These are phyloP conservation scores for Aphaenogaster floridana DNA, from an alignment of 1,140 invertebrate species.

Conservation along the genomic window DNA sequence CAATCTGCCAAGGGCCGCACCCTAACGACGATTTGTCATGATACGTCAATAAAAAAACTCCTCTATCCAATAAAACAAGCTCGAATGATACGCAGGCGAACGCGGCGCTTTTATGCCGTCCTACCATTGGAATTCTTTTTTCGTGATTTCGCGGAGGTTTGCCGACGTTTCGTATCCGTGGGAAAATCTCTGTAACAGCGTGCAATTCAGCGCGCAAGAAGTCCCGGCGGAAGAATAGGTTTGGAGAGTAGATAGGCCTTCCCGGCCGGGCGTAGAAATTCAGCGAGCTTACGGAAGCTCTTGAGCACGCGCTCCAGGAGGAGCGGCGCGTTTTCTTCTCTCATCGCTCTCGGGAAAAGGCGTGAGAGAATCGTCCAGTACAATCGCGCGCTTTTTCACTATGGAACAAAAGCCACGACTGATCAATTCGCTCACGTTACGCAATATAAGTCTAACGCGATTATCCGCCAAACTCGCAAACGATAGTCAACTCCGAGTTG, in stretches of 20 bases:
- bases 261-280: slow-evolving; percentile 68
- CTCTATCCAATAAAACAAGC: neutral
- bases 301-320: slow-evolving; percentile 74
- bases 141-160: neutral
- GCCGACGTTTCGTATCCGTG: slow-evolving; percentile 57
- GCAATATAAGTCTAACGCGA: neutral
- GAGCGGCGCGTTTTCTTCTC: slow-evolving; percentile 63
- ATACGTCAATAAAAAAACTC: slow-evolving; percentile 34
- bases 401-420: neutral
- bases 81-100: neutral
- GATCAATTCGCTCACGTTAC: neutral
- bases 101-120: neutral
- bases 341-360: neutral
- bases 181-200: slow-evolving; percentile 70
- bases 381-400: slow-evolving; percentile 4
- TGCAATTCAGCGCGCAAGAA: slow-evolving; percentile 65
- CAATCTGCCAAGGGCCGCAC: slow-evolving; percentile 13
- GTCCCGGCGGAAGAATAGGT: slow-evolving; percentile 68
- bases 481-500: neutral
- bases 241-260: slow-evolving; percentile 33
- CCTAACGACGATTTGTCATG: slow-evolving; percentile 48
- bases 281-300: slow-evolving; percentile 76
- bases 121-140: slow-evolving; percentile 6
- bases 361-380: slow-evolving; percentile 1
- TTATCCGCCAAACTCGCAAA: neutral